Evolutionary conservation across 2,888 invertebrate genomes (phyloP), one percentile per base, ranked within the genome.

Genomic region (Ichneumon xanthorius): DNA sequence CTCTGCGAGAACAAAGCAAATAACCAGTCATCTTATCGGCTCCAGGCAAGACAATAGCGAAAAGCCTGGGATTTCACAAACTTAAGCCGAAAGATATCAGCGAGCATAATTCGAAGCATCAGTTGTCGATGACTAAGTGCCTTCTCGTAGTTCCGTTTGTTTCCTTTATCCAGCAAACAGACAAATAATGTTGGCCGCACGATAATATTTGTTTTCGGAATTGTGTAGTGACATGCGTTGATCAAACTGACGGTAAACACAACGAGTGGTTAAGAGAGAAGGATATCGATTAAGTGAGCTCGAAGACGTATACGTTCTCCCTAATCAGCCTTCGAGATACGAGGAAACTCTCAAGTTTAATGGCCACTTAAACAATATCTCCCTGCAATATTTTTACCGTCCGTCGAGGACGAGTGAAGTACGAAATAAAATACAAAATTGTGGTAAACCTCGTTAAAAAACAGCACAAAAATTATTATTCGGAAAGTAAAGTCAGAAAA

Each of bases 161-260:
- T 19, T 37, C 37, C 37, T 6, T 53, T 16, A 55, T 40, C 37
- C 37, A 19, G 19, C 37, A 55, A 9, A 33, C 19, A 53, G 4
- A 72, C 37, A 14, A n/a, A 71, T 40, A 37, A 19, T 19, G 55
- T 72, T 30, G n/a, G 2, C 2, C 14, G 7, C 14, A 72, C 22
- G 55, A 72, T 55, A 72, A 72, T 14, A 72, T 72, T 72, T 71
- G 53, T 55, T 37, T 50, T n/a, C 11, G 37, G n/a, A 53, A 37
- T 7, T 26, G 22, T 26, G 4, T 22, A 26, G 58, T 4, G 19
- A 58, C 22, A 26, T 14, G 22, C 71, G 53, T 6, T n/a, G 9
- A 22, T 14, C 37, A 55, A 72, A 37, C 71, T 37, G 71, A 72
- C 53, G n/a, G 22, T 40, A 58, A 40, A 55, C 14, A 37, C 14